Evolutionary conservation across 2,113 vertebrate genomes (phyloP), one percentile per base, ranked within the genome.

Genomic region (Dissostichus mawsoni): DNA sequence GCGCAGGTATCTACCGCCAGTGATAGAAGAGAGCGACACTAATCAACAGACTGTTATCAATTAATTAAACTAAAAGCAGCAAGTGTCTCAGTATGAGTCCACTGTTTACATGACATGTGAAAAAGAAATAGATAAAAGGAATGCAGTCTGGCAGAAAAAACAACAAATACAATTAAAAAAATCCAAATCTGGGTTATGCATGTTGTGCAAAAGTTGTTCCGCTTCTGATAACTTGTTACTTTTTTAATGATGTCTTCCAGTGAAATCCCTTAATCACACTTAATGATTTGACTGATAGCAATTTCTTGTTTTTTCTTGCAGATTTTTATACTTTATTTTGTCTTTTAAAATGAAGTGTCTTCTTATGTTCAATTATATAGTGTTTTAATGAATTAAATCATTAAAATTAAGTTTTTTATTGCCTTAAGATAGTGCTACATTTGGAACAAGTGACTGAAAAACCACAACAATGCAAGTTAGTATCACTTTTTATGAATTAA

Each of bases 81-180:
- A 23, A 16, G 5, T 13, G 18, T 45, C n/a, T 71, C 45, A 11
- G 16, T 65, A 67, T 56, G 23, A 58, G 16, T 57, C 57, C 14
- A 55, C 18, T 3, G 59, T 57, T 16, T 68, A 68, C 47, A 29
- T 29, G 23, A 63, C 47, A 57, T 25, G 20, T 69, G 25, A 41
- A 58, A 8, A 61, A 2, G 8, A 33, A 20, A 10, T 29, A 1
- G 20, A 62, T 17, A 16, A 57, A 36, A 63, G 47, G 52, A 78
- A 82, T 73, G 0, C 53, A 70, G 14, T 51, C n/a, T 50, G 68
- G 20, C 29, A n/a, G 69, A 50, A 51, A 78, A 25, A 50, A n/a
- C 25, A 29, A 29, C 29, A 29, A 29, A 29, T 4, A 29, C 3
- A 29, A 29, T 29, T 29, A 0, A 29, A 29, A 29, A 29, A 29